Conservation (phyloP, 1,140 invertebrate species). For the Macrotrachela quadricornifera region DNA sequence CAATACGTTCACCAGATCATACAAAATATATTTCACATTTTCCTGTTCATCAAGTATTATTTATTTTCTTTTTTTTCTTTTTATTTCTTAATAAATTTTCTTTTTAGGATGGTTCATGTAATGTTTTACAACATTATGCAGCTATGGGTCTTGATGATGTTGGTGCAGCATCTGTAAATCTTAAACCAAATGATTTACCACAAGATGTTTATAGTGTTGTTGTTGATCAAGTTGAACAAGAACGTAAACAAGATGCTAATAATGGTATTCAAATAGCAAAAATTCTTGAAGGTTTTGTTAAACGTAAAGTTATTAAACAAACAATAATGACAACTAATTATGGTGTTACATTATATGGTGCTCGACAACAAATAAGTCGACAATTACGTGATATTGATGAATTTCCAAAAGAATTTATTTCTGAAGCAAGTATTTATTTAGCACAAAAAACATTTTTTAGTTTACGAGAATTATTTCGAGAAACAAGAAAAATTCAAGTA, state of each 20-base stretch:
- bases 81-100: too few relatives aligned
- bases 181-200: conserved; percentile 48
- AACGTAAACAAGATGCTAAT: conserved; percentile 49
- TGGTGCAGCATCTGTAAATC: conserved; percentile 68
- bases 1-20: conserved; percentile 45
- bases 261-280: conserved; percentile 46
- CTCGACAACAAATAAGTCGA: conserved; percentile 64
- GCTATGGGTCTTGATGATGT: conserved; percentile 72
- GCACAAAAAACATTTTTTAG: conserved; percentile 64
- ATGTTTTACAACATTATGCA: conserved; percentile 96
- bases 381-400: conserved; percentile 69
- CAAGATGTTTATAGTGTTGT: conserved; percentile 74
- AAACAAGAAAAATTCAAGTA: conserved; percentile 63
- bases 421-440: conserved; percentile 57
- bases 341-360: conserved; percentile 83
- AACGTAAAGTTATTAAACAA: conserved; percentile 86
- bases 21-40: conserved; percentile 53
- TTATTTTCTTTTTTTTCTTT: too few relatives aligned
- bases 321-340: conserved; percentile 99
- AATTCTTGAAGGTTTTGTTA: conserved; percentile 54
- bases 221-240: conserved; percentile 55
- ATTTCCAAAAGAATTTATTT: conserved; percentile 57
- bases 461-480: conserved; percentile 73
- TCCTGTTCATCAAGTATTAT: conserved; percentile 61
- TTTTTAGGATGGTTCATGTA: conserved; percentile 82